These are phyloP conservation scores for Rugalucina vietnamica DNA, from an alignment of 2,888 invertebrate species.

Conservation along the genomic window DNA sequence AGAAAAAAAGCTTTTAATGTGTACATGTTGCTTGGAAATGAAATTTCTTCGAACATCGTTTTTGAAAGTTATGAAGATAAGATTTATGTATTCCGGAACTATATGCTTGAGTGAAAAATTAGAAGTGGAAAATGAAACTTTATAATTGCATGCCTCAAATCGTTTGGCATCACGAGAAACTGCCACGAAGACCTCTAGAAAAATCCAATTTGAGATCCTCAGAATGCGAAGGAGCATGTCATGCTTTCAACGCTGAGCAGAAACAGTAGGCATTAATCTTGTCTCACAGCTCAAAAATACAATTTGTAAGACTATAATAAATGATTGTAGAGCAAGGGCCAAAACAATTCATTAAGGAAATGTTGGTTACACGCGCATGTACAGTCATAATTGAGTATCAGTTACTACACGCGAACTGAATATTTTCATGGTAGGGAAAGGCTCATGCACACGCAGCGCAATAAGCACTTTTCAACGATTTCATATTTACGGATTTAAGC, in stretches of 20 bases:
- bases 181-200: not conserved
- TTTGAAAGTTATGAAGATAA: no score
- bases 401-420: no score
- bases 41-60: no score
- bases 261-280: not conserved
- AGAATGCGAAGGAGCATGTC: not conserved
- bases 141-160: not conserved
- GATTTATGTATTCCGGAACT: not conserved
- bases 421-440: no score
- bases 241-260: not conserved
- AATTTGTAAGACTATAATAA: conserved; percentile 7
- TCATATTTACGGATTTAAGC: no score
- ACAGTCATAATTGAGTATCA: not conserved
- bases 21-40: no score
- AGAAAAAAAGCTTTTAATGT: no score
- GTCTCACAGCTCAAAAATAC: conserved; percentile 3
- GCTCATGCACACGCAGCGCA: no score
- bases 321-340: not conserved
- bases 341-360: conserved; percentile 8
- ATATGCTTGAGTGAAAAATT: not conserved
- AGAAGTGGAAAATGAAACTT: not conserved
- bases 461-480: no score
- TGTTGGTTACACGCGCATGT: conserved; percentile 9
- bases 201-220: conserved; percentile 6
- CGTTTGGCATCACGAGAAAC: not conserved